A percentile compares a stretch with the other conserved stretches of the same genome.
These are phyloP conservation scores for Perca fluviatilis DNA, from an alignment of 2,113 vertebrate genomes.

Conservation along the genomic window DNA sequence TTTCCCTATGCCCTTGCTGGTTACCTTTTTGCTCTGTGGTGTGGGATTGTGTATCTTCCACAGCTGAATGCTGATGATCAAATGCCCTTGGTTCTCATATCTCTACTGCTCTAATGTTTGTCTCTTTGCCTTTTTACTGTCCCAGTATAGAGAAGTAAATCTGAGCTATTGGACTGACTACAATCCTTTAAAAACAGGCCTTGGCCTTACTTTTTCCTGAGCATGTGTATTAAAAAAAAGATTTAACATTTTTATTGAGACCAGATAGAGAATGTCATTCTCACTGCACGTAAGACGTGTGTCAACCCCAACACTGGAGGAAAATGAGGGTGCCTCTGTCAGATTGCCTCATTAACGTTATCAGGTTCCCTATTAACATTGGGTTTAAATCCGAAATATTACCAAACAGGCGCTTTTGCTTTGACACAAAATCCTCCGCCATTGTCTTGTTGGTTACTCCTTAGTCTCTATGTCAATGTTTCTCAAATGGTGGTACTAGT, in stretches of 20 bases:
- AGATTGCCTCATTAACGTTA: too few relatives aligned
- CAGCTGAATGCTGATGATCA: conserved; percentile 24
- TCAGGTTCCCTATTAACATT: too few relatives aligned
- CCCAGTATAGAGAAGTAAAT: conserved; percentile 21
- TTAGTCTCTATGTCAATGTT: too few relatives aligned
- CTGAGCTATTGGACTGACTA: background rate
- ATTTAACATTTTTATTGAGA: conserved; percentile 37
- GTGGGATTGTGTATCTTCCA: conserved; percentile 10
- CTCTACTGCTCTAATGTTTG: background rate
- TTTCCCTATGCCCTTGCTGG: conserved; percentile 27
- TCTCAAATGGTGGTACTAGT: too few relatives aligned
- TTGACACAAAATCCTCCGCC: too few relatives aligned
- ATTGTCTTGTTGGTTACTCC: too few relatives aligned
- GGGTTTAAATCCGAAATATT: too few relatives aligned
- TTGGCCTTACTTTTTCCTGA: conserved; percentile 1
- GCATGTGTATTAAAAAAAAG: conserved; percentile 11
- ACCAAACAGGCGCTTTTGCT: too few relatives aligned
- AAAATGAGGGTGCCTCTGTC: background rate
- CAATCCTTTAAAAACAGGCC: background rate
- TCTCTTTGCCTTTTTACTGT: conserved; percentile 2
- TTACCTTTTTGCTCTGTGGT: conserved; percentile 20
- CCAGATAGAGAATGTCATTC: background rate
- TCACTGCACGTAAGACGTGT: background rate
- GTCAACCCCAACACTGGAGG: background rate
- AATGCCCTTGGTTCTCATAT: conserved; percentile 16